Evolutionary conservation across 2,888 invertebrate genomes (phyloP).

Genomic region (Agrilus mali): DNA sequence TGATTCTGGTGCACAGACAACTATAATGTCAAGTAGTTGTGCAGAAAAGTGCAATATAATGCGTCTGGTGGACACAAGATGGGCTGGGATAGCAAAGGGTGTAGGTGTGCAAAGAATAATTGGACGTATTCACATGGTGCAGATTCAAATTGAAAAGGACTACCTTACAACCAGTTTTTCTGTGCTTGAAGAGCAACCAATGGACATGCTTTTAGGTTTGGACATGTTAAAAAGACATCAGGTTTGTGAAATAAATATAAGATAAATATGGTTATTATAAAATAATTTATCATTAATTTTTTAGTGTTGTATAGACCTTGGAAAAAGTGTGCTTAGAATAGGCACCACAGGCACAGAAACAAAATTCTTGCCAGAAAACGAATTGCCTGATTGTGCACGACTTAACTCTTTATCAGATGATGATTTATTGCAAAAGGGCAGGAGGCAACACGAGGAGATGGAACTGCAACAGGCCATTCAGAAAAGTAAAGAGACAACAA

Average conservation of each 20-base stretch:
- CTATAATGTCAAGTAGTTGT: conserved; percentile 94
- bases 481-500: conserved; percentile 44
- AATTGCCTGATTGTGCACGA: conserved; percentile 66
- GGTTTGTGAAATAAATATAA: conserved; percentile 34
- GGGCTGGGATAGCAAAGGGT: conserved; percentile 95
- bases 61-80: conserved; percentile 79
- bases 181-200: conserved; percentile 90
- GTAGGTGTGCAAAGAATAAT: conserved; percentile 94
- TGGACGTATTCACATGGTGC: conserved; percentile 93
- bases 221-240: conserved; percentile 97
- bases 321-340: conserved; percentile 74
- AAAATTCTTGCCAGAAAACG: conserved; percentile 68
- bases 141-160: conserved; percentile 89
- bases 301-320: conserved; percentile 84
- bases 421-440: conserved; percentile 36
- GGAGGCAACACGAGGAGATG: conserved; percentile 50
- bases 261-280: neutral
- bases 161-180: conserved; percentile 94
- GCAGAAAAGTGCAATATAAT: conserved; percentile 90
- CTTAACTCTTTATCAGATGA: conserved; percentile 58
- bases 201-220: conserved; percentile 95
- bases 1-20: conserved; percentile 95
- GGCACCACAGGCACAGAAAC: conserved; percentile 93
- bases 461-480: conserved; percentile 61
- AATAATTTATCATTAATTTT: conserved; percentile 2